Evolutionary conservation across 2,888 invertebrate species (phyloP).

Genomic region (Sipha maydis): DNA sequence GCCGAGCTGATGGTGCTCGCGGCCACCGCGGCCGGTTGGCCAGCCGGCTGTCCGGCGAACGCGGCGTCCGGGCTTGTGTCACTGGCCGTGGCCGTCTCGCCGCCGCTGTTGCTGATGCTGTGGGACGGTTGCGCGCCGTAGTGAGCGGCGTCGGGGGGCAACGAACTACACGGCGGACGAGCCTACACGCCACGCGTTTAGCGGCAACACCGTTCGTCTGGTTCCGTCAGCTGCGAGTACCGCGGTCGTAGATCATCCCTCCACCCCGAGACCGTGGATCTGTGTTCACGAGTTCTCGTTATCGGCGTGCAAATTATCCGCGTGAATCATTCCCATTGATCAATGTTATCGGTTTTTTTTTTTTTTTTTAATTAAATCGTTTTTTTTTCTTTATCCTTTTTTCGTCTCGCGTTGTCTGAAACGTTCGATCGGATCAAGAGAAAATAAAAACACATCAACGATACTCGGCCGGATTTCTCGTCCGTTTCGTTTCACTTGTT

Average conservation of each 20-base stretch:
- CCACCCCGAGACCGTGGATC: too few species aligned
- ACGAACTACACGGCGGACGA: background rate
- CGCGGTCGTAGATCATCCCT: too few species aligned
- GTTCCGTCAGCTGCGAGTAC: background rate
- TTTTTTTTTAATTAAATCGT: too few species aligned
- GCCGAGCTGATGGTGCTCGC: slow-evolving; percentile 28
- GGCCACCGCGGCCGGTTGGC: slow-evolving; percentile 24
- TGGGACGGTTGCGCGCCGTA: background rate
- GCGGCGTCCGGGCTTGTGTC: background rate
- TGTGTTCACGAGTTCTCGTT: background rate
- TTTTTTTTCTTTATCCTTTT: background rate
- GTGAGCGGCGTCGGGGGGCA: background rate
- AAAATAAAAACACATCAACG: too few species aligned
- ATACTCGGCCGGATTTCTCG: too few species aligned
- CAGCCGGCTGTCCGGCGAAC: background rate
- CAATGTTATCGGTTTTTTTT: background rate
- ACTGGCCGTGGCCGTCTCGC: background rate
- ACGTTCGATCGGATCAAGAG: too few species aligned
- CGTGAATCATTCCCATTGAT: background rate
- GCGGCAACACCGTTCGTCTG: too few species aligned
- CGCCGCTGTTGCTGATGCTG: background rate
- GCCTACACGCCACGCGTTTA: background rate
- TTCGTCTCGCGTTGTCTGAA: too few species aligned
- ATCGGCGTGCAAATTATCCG: background rate
- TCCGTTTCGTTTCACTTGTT: too few species aligned